Evolutionary conservation across 2,888 invertebrate species (phyloP), one percentile per base, ranked within the genome.

Genomic region (Sarcophaga variegata): DNA sequence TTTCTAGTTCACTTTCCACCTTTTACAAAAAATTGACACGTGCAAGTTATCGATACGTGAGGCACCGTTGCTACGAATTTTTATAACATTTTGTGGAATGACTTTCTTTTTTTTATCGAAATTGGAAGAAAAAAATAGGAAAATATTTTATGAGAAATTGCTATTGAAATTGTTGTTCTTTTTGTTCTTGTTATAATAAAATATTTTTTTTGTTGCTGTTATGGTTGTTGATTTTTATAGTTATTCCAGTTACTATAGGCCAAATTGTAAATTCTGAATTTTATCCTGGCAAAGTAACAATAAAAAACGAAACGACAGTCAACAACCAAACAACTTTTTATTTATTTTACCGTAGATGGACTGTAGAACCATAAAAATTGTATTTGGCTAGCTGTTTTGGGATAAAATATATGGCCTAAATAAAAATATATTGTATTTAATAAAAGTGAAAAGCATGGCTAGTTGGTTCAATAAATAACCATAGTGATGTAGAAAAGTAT

Each of bases 1-100:
- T 54, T 49, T 1, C 14, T 14, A 49, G 14, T 49, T 14, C 14
- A 49, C 49, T 49, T 49, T 14, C 14, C 14, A 49, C 49, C 14
- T 49, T 49, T 54, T 4, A 62, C 81, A 81, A 86, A 75, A 86
- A 83, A 86, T 83, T 81, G 83, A 70, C 81, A 86, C 83, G 78
- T 86, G 83, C 80, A 78, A 17, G 74, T 70, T 81, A 78, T 75
- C 70, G 77, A 75, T 77, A 86, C 75, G 70, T 77, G 74, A 47
- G 0, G 37, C 37, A 37, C 8, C 14, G 54, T 17, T 17, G 5
- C 17, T 54, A 12, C 17, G 54, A 54, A 54, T 54, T 54, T 17
- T 4, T 54, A 14, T 54, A 4, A 17, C 17, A 5, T 54, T 54
- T 54, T 54, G 14, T 14, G 8, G 4, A 17, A 14, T 2, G 49